Conservation (phyloP, 1,140 invertebrate genomes). For the Ephestia elutella region DNA sequence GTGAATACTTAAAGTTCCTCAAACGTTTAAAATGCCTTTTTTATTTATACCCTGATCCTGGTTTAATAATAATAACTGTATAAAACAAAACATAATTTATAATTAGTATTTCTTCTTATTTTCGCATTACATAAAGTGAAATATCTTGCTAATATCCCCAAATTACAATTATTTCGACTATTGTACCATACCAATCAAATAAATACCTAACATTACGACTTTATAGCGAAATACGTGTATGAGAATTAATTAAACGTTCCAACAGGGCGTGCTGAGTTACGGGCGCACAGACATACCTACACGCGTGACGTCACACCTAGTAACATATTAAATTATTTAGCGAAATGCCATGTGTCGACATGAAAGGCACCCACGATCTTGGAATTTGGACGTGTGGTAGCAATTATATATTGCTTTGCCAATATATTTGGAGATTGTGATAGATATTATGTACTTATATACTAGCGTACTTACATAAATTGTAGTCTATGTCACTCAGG, state of each 20-base stretch:
- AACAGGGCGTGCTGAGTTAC: slow-evolving; percentile 63
- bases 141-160: no score
- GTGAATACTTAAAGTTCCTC: no score
- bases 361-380: slow-evolving; percentile 4
- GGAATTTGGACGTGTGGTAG: slow-evolving; percentile 8
- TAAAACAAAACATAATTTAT: no score
- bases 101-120: no score
- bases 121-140: no score
- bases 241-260: slow-evolving; percentile 65
- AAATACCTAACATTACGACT: slow-evolving; percentile 2
- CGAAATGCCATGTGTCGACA: slow-evolving; percentile 14
- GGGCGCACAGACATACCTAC: slow-evolving; percentile 48
- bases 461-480: no score
- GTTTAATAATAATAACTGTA: no score
- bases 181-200: background rate
- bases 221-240: slow-evolving; percentile 36
- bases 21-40: no score
- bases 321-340: slow-evolving; percentile 64
- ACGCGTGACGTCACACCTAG: slow-evolving; percentile 57
- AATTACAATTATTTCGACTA: background rate
- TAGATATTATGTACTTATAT: background rate
- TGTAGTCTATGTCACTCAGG: no score
- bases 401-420: slow-evolving; percentile 3
- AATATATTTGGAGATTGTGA: background rate
- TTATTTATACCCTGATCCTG: no score